Percentiles rank a stretch among this genome's conserved stretches.
Evolutionary conservation across 2,888 invertebrate species (phyloP).

Genomic region (Dioctria linearis): DNA sequence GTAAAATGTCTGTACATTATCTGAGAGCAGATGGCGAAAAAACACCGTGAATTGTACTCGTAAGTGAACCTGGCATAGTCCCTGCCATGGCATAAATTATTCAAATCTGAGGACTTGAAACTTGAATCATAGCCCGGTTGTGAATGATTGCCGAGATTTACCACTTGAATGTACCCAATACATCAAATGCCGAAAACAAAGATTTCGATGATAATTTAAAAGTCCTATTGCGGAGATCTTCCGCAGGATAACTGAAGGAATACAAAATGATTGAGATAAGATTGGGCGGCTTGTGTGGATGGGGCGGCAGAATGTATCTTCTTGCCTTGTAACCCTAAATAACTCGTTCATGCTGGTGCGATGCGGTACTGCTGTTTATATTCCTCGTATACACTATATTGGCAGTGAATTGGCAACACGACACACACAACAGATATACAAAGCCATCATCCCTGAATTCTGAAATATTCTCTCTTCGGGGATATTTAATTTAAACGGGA

Average conservation of each 20-base stretch:
- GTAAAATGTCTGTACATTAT: conserved; percentile 14
- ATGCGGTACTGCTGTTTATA: conserved; percentile 9
- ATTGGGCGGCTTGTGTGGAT: not conserved
- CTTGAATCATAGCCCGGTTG: not conserved
- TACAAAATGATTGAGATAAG: conserved; percentile 37
- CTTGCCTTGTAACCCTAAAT: not conserved
- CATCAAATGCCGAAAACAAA: conserved; percentile 31
- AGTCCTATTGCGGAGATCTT: conserved; percentile 34
- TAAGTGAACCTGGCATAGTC: not conserved
- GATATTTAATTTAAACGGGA: conserved; percentile 35
- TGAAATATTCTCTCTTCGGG: conserved; percentile 13
- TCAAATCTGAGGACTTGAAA: conserved; percentile 39
- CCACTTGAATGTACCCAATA: conserved; percentile 33
- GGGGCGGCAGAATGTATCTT: not conserved
- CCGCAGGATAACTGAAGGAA: conserved; percentile 21
- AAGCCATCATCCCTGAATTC: conserved; percentile 7
- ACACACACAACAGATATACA: not conserved
- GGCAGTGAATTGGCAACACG: not conserved
- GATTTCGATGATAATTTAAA: conserved; percentile 43
- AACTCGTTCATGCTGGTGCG: too few species aligned
- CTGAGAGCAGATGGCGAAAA: conserved; percentile 11
- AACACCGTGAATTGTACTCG: not conserved
- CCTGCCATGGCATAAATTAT: conserved; percentile 28
- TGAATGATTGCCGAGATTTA: conserved; percentile 45
- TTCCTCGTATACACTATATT: not conserved